These are phyloP conservation scores for Cryptocephalus moraei DNA, from an alignment of 2,888 invertebrate species.

Conservation along the genomic window DNA sequence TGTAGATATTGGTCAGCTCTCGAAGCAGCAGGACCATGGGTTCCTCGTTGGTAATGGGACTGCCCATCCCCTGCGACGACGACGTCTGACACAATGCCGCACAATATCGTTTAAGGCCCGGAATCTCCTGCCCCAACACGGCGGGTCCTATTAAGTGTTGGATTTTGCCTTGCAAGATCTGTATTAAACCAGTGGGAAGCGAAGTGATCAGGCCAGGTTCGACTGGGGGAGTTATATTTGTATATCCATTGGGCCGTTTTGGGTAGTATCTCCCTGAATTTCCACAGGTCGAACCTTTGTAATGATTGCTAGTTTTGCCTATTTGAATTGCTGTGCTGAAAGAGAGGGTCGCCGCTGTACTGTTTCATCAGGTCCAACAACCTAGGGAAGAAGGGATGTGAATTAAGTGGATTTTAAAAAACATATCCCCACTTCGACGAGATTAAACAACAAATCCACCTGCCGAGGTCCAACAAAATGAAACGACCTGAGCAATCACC, in stretches of 20 bases:
- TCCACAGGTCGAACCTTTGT: slow-evolving; percentile 85
- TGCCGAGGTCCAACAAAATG: no score
- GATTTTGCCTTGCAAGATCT: slow-evolving; percentile 43
- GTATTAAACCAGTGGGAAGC: slow-evolving; percentile 31
- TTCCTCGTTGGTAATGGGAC: slow-evolving; percentile 32
- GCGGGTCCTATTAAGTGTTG: slow-evolving; percentile 74
- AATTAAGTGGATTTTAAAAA: not conserved
- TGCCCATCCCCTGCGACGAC: slow-evolving; percentile 18
- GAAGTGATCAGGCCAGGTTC: not conserved
- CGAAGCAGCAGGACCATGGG: slow-evolving; percentile 59
- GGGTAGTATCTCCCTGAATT: slow-evolving; percentile 75
- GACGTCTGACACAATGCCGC: slow-evolving; percentile 32
- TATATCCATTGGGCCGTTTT: slow-evolving; percentile 80
- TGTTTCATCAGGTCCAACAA: slow-evolving; percentile 87
- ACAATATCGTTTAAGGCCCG: slow-evolving; percentile 44
- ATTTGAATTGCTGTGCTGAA: slow-evolving; percentile 75
- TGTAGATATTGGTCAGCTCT: slow-evolving; percentile 57
- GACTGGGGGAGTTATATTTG: no score
- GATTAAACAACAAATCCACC: no score
- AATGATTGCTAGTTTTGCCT: slow-evolving; percentile 85
- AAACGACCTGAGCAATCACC: no score
- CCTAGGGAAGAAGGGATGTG: slow-evolving; percentile 19
- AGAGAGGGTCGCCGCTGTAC: slow-evolving; percentile 85
- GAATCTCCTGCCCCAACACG: slow-evolving; percentile 84
- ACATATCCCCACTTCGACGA: no score